Base-by-base conservation (phyloP, 2,888 invertebrate species). In the Standfussiana lucernea region DNA sequence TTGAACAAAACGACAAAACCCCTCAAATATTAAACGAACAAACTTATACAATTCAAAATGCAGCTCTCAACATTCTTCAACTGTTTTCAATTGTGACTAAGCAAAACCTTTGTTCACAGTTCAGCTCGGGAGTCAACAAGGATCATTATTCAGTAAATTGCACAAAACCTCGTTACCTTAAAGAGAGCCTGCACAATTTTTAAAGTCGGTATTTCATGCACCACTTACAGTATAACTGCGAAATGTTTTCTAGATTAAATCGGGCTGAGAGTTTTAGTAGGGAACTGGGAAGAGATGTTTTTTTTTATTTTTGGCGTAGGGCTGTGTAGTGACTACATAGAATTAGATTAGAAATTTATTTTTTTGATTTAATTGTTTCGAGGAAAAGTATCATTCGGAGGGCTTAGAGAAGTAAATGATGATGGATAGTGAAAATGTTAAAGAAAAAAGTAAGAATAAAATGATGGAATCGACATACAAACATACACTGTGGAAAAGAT, bases 111-210 rank as follows among this genome's bases (percentile, higher is more conserved):
- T 79, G 73, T 85, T 78, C 78, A 68, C 75, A 56, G 53, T 78
- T 83, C 72, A 76, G 42, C 72, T 56, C 42, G 73, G 68, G 53
- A 84, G 88, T 88, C 86, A 88, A 89, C 89, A 89, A 80, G 85
- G 85, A 85, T 86, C 86, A 89, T 91, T 90, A 90, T 88, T 85
- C 85, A 84, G 87, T 78, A 87, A 91, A 90, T 89, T 90, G 87
- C 88, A 83, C 42, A 72, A 75, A 68, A 47, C 74, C 86, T 83
- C 75, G 79, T 82, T 88, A 77, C 74, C 15, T n/a, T 50, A 64
- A 69, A 56, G 45, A 75, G 61, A 61, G 70, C 35, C 45, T 71
- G 66, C 56, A 69, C 76, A 82, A 72, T 84, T 87, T 79, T 87
- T 73, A 45, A 79, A 75, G 66, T 75, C 59, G 10, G 85, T 77